These are phyloP conservation scores for Trachymyrmex cornetzi DNA, from an alignment of 1,140 invertebrate genomes.

Conservation along the genomic window DNA sequence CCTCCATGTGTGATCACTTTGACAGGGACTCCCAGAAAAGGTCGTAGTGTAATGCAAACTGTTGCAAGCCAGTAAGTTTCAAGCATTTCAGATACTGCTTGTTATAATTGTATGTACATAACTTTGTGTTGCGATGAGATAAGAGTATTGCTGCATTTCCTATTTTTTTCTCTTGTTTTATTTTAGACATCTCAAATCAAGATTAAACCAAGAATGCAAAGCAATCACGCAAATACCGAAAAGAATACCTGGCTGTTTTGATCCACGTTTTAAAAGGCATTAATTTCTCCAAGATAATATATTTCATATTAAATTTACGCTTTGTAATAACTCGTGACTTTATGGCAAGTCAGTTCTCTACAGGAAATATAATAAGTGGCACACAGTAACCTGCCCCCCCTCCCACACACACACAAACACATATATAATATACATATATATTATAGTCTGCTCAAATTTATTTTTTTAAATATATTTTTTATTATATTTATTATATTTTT, in stretches of 20 bases:
- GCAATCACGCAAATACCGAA: constrained; percentile 51
- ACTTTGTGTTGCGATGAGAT: neutral
- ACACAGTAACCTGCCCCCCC: too few relatives aligned
- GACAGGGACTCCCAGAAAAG: constrained; percentile 76
- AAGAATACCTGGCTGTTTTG: constrained; percentile 71
- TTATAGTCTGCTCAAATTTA: too few relatives aligned
- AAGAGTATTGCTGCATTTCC: neutral
- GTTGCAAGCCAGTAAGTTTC: constrained; percentile 72
- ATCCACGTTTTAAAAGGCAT: constrained; percentile 80
- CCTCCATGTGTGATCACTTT: constrained; percentile 80
- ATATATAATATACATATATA: too few relatives aligned
- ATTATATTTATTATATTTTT: constrained; percentile 7
- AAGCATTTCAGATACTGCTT: neutral
- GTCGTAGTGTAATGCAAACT: constrained; percentile 72
- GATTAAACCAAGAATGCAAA: constrained; percentile 38
- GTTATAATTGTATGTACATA: neutral
- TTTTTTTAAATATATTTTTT: neutral
- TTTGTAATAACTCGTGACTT: neutral
- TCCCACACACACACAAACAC: too few relatives aligned
- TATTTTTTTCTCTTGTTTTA: neutral
- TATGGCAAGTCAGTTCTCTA: neutral
- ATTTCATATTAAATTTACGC: neutral
- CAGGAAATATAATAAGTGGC: neutral
- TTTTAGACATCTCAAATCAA: constrained; percentile 56
- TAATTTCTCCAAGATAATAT: neutral